Conservation (phyloP, 1,140 invertebrate genomes). For the Heliconius nattereri region DNA sequence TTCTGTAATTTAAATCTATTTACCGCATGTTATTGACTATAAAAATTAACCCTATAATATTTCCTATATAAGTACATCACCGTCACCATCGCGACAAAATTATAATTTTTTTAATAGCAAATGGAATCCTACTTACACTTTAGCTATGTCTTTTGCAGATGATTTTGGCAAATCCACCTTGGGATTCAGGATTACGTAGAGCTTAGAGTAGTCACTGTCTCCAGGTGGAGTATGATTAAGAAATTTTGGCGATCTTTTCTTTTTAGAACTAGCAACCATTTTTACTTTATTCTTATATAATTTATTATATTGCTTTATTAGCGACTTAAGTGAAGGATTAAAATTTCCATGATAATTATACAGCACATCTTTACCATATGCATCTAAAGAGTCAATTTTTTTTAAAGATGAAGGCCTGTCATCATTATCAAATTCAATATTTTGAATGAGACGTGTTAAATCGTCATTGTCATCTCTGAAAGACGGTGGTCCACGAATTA, state of each 20-base stretch:
- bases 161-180: slow-evolving; percentile 47
- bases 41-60: neutral
- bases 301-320: slow-evolving; percentile 2
- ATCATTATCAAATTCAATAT: neutral
- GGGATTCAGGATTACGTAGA: slow-evolving; percentile 55
- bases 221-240: neutral
- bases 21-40: neutral
- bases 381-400: neutral
- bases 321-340: neutral
- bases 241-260: neutral
- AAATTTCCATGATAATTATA: slow-evolving; percentile 7
- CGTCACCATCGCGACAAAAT: too few relatives aligned
- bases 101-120: neutral
- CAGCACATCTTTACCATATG: neutral
- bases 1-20: slow-evolving; percentile 14
- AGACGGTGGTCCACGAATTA: neutral
- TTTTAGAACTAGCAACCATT: neutral
- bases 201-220: slow-evolving; percentile 49
- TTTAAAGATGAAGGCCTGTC: neutral
- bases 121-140: slow-evolving; percentile 39
- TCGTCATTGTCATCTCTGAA: neutral
- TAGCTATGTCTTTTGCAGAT: slow-evolving; percentile 43
- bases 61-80: neutral
- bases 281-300: neutral
- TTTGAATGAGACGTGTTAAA: neutral